A percentile compares a stretch with the other conserved stretches of the same genome.
Evolutionary conservation across 1,140 invertebrate species (phyloP).

Genomic region (Potamilus streckersoni): DNA sequence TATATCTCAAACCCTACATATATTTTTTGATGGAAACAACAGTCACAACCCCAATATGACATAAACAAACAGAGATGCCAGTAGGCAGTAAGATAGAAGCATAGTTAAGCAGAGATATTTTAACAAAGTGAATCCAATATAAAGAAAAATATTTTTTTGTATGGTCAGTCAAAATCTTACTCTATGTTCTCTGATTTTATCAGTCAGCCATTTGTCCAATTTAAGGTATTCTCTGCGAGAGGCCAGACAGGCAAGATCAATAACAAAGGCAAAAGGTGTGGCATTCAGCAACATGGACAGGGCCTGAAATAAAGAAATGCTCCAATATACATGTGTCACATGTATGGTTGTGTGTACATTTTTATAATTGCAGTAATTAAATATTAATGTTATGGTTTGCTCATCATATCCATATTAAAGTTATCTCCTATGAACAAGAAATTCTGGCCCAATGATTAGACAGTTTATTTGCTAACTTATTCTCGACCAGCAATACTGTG

Average conservation of each 20-base stretch:
- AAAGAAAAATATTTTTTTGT: too few relatives aligned
- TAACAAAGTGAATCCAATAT: too few relatives aligned
- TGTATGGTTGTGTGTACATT: too few relatives aligned
- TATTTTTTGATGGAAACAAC: neutral
- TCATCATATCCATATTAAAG: too few relatives aligned
- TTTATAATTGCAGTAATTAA: too few relatives aligned
- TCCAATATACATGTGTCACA: neutral
- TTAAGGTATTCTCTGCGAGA: constrained; percentile 97
- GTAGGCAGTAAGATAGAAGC: too few relatives aligned
- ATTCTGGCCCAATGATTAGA: too few relatives aligned
- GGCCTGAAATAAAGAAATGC: constrained; percentile 70
- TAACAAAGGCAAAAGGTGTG: constrained; percentile 94
- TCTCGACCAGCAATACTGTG: too few relatives aligned
- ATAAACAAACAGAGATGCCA: neutral
- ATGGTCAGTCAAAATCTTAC: constrained; percentile 67
- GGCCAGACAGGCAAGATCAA: constrained; percentile 96
- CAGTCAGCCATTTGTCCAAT: constrained; percentile 97
- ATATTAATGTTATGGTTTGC: too few relatives aligned
- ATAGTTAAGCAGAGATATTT: too few relatives aligned
- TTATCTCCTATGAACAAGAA: too few relatives aligned
- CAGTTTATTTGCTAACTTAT: too few relatives aligned
- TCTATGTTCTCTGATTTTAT: constrained; percentile 96
- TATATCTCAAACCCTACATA: neutral
- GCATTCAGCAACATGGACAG: constrained; percentile 92
- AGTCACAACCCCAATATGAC: neutral